Conservation (phyloP, 2,797 vertebrate genomes). For the Okamejei kenojei region DNA sequence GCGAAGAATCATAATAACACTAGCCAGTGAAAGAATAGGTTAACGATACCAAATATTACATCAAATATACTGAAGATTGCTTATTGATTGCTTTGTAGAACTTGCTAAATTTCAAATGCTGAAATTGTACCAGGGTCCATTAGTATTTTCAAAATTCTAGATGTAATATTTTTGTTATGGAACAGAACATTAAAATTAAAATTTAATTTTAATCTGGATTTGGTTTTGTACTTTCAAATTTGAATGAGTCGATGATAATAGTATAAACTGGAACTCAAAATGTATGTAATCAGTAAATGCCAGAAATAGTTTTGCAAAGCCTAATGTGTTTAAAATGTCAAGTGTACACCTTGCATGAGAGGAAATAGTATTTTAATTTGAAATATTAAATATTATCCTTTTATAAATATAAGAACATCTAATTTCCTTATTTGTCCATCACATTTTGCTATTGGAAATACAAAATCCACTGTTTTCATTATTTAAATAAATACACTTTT, state of each 20-base stretch:
- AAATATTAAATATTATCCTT: neutral
- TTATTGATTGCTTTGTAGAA: neutral
- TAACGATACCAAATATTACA: neutral
- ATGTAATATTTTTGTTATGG: neutral
- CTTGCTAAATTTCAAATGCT: neutral
- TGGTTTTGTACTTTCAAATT: neutral
- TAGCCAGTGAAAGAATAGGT: neutral
- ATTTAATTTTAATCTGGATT: neutral
- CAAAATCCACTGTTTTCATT: neutral
- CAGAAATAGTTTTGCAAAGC: neutral
- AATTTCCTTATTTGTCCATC: neutral
- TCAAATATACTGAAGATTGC: neutral
- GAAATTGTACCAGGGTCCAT: neutral
- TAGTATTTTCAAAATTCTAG: neutral
- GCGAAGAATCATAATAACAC: neutral
- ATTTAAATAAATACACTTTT: neutral
- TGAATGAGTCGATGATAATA: neutral
- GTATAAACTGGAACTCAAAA: neutral
- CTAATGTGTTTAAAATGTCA: no score
- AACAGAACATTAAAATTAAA: neutral
- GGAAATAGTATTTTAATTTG: neutral
- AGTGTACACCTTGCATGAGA: no score
- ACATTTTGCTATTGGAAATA: neutral
- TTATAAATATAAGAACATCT: neutral
- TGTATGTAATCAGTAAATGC: neutral